Evolutionary conservation across 2,797 vertebrate species (phyloP).

Genomic region (Pangasius macronema): DNA sequence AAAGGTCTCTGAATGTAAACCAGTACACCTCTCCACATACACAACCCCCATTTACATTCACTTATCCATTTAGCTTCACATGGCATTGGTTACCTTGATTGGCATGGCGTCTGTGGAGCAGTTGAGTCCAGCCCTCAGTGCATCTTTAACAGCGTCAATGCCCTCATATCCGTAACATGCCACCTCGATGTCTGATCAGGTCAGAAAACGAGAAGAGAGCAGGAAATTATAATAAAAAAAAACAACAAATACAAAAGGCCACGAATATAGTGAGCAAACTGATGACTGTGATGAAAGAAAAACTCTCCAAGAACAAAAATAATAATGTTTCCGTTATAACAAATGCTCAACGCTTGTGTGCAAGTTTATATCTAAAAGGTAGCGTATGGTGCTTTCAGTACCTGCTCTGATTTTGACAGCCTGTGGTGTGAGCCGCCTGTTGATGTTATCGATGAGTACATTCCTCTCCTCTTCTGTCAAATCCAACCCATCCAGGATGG

Average conservation of each 20-base stretch:
- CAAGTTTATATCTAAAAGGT: not conserved
- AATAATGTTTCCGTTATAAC: not conserved
- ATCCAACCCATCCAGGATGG: constrained; percentile 91
- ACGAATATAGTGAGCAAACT: not conserved
- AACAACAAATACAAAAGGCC: too few species aligned
- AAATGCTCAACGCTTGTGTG: not conserved
- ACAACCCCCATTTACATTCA: not conserved
- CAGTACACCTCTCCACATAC: not conserved
- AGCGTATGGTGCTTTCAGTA: not conserved
- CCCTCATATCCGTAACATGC: constrained; percentile 98
- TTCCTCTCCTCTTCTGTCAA: constrained; percentile 89
- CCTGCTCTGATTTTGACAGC: constrained; percentile 99
- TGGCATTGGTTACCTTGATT: constrained; percentile 83
- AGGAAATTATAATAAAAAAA: too few species aligned
- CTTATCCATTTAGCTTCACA: not conserved
- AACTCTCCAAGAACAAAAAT: not conserved
- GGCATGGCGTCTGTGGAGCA: constrained; percentile 98
- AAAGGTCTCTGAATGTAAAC: not conserved
- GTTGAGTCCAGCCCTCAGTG: constrained; percentile 89
- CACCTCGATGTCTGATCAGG: constrained; percentile 90
- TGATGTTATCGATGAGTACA: constrained; percentile 96
- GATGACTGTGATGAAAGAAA: not conserved
- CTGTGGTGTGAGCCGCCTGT: constrained; percentile 95
- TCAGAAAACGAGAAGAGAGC: not conserved
- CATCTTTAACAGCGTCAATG: constrained; percentile 97